Conservation (phyloP, 2,888 invertebrate species). For the Parnassius smintheus region DNA sequence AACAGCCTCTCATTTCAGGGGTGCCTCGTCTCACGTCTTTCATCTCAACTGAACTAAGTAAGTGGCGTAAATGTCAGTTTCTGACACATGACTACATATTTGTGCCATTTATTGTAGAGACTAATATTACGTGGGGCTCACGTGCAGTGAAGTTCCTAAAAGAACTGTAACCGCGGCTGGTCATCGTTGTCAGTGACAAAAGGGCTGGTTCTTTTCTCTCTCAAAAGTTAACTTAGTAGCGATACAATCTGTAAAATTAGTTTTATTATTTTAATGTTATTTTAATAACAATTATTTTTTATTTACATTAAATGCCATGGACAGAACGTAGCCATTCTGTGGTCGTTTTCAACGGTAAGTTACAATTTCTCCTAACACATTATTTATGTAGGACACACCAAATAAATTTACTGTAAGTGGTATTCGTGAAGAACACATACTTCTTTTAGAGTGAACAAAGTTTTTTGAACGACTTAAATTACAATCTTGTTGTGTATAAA, state of each 20-base stretch:
- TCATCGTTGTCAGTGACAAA: not conserved
- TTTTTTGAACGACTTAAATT: conserved; percentile 38
- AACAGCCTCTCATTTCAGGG: no score
- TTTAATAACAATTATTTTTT: not conserved
- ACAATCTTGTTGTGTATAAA: not conserved
- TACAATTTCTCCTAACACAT: conserved; percentile 53
- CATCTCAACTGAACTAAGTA: no score
- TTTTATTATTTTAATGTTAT: no score
- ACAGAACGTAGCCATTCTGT: not conserved
- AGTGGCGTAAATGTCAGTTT: no score
- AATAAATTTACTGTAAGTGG: conserved; percentile 71
- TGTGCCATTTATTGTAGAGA: no score
- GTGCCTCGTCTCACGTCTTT: no score
- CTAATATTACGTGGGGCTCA: no score
- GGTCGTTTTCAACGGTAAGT: conserved; percentile 58
- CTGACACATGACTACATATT: no score
- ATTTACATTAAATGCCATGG: not conserved
- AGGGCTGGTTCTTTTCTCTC: not conserved
- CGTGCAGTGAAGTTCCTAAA: no score
- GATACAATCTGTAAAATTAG: not conserved
- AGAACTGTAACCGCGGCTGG: no score
- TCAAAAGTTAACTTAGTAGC: not conserved
- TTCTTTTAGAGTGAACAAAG: conserved; percentile 39
- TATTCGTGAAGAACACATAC: conserved; percentile 58
- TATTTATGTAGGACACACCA: conserved; percentile 65